Conservation (phyloP, 2,888 invertebrate species). For the Hipparchia semele region DNA sequence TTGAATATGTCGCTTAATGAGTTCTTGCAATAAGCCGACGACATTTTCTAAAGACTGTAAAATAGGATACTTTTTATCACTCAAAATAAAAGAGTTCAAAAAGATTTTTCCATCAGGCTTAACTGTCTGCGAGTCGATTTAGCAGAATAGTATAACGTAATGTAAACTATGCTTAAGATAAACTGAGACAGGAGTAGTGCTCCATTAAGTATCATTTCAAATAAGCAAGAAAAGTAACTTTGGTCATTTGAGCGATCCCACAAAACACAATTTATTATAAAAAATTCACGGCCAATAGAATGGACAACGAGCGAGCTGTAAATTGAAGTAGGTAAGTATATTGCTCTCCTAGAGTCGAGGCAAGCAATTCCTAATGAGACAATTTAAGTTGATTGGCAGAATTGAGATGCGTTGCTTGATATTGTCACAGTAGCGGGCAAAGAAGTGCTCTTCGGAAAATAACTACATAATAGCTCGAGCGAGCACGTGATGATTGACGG, state of each 20-base stretch:
- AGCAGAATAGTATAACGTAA: too few species aligned
- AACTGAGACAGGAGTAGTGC: neutral
- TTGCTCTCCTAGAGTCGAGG: conserved; percentile 20
- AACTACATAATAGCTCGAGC: conserved; percentile 20
- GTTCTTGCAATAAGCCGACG: too few species aligned
- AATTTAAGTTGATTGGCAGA: conserved; percentile 73
- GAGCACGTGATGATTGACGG: conserved; percentile 13
- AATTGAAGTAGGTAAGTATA: conserved; percentile 14
- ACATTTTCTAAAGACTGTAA: too few species aligned
- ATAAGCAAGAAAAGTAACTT: neutral
- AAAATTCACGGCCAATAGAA: conserved; percentile 23
- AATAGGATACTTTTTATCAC: too few species aligned
- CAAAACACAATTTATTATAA: conserved; percentile 2
- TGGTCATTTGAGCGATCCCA: neutral
- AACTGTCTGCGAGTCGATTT: too few species aligned
- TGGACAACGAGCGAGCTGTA: conserved; percentile 10
- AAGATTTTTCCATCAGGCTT: too few species aligned
- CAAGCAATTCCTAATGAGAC: conserved; percentile 61
- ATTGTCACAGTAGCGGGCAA: conserved; percentile 49
- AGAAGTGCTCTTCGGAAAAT: conserved; percentile 35
- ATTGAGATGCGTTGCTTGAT: conserved; percentile 73
- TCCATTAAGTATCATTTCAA: neutral
- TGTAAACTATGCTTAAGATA: neutral
- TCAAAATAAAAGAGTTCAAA: too few species aligned
- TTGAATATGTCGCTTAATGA: too few species aligned